These are phyloP conservation scores for Samia ricini DNA, from an alignment of 1,140 invertebrate species.

Conservation along the genomic window DNA sequence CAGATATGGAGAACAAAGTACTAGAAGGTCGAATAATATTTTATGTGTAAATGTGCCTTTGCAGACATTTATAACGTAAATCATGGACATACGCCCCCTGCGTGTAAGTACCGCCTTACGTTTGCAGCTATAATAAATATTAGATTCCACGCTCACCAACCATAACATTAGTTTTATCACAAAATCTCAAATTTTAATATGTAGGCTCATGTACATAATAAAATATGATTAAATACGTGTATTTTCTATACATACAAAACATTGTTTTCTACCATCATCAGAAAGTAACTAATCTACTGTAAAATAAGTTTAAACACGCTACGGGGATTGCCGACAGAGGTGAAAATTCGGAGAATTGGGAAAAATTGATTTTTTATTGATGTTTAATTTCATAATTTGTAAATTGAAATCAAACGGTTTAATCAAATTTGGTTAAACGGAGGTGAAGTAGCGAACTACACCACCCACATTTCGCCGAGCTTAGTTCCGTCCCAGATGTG, in stretches of 20 bases:
- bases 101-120: constrained; percentile 22
- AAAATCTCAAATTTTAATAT: background rate
- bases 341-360: too few species aligned
- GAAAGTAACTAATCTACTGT: too few species aligned
- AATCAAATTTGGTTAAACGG: too few species aligned
- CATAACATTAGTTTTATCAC: constrained; percentile 15
- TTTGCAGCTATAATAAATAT: constrained; percentile 18
- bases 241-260: background rate
- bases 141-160: constrained; percentile 12
- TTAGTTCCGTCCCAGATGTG: too few species aligned
- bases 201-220: background rate
- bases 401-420: too few species aligned
- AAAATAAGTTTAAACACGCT: too few species aligned
- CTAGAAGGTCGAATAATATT: background rate
- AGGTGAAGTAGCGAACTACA: too few species aligned
- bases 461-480: too few species aligned
- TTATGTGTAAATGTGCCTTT: constrained; percentile 10
- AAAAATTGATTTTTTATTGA: too few species aligned
- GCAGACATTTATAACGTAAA: constrained; percentile 17
- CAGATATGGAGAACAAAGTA: background rate
- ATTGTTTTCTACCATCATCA: background rate
- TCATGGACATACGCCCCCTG: constrained; percentile 21
- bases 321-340: too few species aligned
- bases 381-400: too few species aligned
- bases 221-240: background rate